These are phyloP conservation scores for Phasia obesa DNA, from an alignment of 2,888 invertebrate genomes.

Conservation along the genomic window DNA sequence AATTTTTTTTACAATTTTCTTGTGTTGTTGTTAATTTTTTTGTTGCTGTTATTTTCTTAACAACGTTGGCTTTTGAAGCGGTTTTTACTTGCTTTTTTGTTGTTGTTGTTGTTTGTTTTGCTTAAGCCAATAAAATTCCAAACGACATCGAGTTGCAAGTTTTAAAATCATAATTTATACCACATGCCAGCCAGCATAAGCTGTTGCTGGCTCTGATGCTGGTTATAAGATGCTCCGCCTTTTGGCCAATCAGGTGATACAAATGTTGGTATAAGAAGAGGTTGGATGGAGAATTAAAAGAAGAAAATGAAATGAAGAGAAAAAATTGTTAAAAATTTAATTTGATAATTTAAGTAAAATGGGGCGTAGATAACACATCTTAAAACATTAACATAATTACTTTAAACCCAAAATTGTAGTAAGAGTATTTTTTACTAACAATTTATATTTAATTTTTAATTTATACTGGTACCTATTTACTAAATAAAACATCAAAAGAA, in stretches of 20 bases:
- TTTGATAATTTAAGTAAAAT: constrained; percentile 63
- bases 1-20: constrained; percentile 57
- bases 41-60: constrained; percentile 20
- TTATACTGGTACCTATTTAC: not conserved
- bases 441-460: constrained; percentile 1
- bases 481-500: not conserved
- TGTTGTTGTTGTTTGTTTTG: constrained; percentile 1
- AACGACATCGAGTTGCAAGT: constrained; percentile 65
- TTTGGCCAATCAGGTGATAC: constrained; percentile 72
- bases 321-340: constrained; percentile 36
- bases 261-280: constrained; percentile 38
- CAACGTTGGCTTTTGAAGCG: constrained; percentile 28
- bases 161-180: constrained; percentile 73
- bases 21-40: constrained; percentile 37
- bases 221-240: constrained; percentile 72
- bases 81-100: constrained; percentile 5
- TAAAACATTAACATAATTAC: constrained; percentile 62
- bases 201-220: constrained; percentile 66
- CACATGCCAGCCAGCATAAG: constrained; percentile 63
- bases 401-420: not conserved
- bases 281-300: constrained; percentile 27
- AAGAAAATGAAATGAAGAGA: constrained; percentile 1
- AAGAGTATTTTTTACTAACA: not conserved
- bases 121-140: constrained; percentile 66
- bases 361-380: constrained; percentile 69